A percentile compares a stretch with the other conserved stretches of the same genome.
Evolutionary conservation across 2,113 vertebrate species (phyloP).

Genomic region (Cololabis saira): DNA sequence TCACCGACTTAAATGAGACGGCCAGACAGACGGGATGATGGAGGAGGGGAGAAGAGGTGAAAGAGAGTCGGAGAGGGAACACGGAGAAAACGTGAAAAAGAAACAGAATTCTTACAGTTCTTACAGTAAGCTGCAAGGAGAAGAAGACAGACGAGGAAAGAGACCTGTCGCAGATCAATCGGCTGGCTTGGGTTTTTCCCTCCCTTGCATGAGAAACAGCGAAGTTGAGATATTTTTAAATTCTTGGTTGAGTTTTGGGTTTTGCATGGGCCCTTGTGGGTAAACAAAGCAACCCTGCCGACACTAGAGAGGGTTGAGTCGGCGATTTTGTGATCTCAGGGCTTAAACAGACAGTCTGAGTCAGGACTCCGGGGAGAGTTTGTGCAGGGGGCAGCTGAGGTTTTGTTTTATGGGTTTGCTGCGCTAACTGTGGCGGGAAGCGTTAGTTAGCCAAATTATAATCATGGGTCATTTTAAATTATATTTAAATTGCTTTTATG

Average conservation of each 20-base stretch:
- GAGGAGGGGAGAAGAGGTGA: background rate
- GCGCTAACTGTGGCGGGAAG: background rate
- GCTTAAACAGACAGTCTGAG: constrained; percentile 54
- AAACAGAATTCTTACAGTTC: constrained; percentile 9
- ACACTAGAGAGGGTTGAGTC: constrained; percentile 52
- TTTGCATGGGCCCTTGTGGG: constrained; percentile 42
- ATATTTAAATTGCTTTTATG: too few relatives aligned
- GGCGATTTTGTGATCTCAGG: constrained; percentile 50
- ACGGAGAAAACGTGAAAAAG: background rate
- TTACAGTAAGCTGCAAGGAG: constrained; percentile 3
- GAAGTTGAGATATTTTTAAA: constrained; percentile 57
- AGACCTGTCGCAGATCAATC: constrained; percentile 58
- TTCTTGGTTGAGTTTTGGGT: constrained; percentile 46
- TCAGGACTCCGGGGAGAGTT: constrained; percentile 49
- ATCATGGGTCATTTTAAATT: background rate
- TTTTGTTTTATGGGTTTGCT: constrained; percentile 30
- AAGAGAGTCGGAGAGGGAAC: background rate
- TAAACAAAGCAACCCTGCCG: constrained; percentile 26
- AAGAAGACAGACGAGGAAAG: background rate
- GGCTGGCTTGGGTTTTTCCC: constrained; percentile 21
- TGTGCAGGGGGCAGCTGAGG: constrained; percentile 15
- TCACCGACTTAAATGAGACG: constrained; percentile 72
- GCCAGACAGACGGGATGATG: constrained; percentile 36
- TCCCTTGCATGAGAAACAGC: constrained; percentile 53
- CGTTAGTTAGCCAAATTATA: constrained; percentile 21